Evolutionary conservation across 2,888 invertebrate genomes (phyloP).

Genomic region (Drosophila crucigera): DNA sequence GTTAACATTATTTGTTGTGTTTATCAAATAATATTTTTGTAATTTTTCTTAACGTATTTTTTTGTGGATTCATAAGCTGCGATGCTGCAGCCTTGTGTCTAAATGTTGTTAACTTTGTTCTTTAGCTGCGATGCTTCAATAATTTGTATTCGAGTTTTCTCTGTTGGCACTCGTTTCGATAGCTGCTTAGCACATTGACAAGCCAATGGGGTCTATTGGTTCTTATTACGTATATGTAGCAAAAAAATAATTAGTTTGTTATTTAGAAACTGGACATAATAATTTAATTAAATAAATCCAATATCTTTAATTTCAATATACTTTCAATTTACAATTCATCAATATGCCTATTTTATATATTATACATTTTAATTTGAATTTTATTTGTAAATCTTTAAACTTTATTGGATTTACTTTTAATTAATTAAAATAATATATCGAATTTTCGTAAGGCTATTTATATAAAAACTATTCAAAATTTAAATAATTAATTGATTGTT

Average conservation of each 20-base stretch:
- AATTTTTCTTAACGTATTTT: slow-evolving; percentile 6
- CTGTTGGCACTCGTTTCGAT: slow-evolving; percentile 40
- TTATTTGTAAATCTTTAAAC: not conserved
- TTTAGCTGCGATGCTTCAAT: slow-evolving; percentile 41
- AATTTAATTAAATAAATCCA: not conserved
- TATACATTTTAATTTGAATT: not conserved
- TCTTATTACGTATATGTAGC: not conserved
- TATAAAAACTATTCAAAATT: not conserved
- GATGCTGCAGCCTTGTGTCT: slow-evolving; percentile 47
- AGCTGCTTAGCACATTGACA: not conserved
- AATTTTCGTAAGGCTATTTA: not conserved
- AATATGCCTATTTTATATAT: not conserved
- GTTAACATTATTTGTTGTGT: slow-evolving; percentile 64
- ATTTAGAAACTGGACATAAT: not conserved
- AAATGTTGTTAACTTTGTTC: slow-evolving; percentile 51
- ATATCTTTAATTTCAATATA: not conserved
- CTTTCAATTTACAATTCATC: not conserved
- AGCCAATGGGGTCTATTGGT: slow-evolving; percentile 5
- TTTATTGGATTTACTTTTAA: not conserved
- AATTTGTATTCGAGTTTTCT: slow-evolving; percentile 50
- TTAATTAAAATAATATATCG: not conserved
- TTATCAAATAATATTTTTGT: slow-evolving; percentile 51
- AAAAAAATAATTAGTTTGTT: accelerated
- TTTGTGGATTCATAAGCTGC: not conserved
- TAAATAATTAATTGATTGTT: not conserved